Conservation (phyloP, 2,888 invertebrate genomes). For the Gnatocerus cornutus region DNA sequence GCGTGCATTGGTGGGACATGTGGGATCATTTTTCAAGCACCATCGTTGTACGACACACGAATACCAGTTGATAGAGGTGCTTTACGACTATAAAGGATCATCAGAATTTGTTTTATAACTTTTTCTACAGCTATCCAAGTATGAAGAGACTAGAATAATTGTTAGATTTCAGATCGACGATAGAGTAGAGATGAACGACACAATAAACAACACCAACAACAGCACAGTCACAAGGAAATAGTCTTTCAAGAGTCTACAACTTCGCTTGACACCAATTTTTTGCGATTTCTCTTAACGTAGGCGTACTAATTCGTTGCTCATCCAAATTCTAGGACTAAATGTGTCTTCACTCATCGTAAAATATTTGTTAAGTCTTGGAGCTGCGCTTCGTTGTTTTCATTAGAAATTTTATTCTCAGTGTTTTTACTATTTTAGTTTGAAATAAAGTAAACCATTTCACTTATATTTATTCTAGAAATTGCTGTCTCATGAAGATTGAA, state of each 20-base stretch:
- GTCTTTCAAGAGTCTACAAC: too few relatives aligned
- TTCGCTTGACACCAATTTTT: too few relatives aligned
- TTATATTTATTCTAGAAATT: not conserved
- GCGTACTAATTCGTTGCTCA: too few relatives aligned
- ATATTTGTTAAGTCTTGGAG: too few relatives aligned
- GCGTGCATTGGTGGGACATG: constrained; percentile 95
- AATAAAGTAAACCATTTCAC: not conserved
- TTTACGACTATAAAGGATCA: not conserved
- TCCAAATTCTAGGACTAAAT: too few relatives aligned
- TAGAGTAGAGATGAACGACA: not conserved
- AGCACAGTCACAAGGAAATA: too few relatives aligned
- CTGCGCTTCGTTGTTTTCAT: not conserved
- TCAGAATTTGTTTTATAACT: not conserved
- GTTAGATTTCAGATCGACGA: too few relatives aligned
- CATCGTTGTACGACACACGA: constrained; percentile 91
- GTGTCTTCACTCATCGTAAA: too few relatives aligned
- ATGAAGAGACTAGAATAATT: not conserved
- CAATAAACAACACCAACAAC: constrained; percentile 8
- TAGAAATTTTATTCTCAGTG: not conserved
- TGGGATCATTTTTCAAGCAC: constrained; percentile 94
- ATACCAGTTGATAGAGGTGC: constrained; percentile 79
- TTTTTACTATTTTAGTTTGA: too few relatives aligned
- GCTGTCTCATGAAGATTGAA: not conserved
- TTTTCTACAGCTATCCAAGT: constrained; percentile 6
- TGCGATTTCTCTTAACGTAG: too few relatives aligned